Evolutionary conservation across 2,797 vertebrate species (phyloP), one percentile per base, ranked within the genome.

Genomic region (Gambusia yucatana): DNA sequence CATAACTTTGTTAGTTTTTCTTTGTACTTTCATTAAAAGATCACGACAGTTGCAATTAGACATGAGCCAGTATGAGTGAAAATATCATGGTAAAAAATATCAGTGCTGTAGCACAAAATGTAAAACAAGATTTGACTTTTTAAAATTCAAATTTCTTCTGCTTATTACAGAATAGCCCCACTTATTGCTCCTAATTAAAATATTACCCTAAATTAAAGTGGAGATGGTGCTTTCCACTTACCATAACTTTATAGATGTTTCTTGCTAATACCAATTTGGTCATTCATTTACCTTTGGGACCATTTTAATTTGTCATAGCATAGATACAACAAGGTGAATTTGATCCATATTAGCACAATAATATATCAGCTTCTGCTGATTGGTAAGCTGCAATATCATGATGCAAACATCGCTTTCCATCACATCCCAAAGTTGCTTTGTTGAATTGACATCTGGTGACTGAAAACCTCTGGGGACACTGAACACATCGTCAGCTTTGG

Each of bases 1-100:
- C 25, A 25, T 33, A 43, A 52, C 75, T 84, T 79, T 71, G 30
- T 46, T 22, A 75, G 25, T 78, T 67, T 46, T 11, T 57, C 52
- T 46, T 47, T 73, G 76, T 78, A 73, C 65, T 73, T 67, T 28
- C 28, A 71, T 50, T 69, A 33, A 41, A 59, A 76, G 80, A 73
- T 81, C 59, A 72, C 1, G 11, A n/a, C 20, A 52, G 9, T 20
- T 72, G 47, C 3, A 41, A 67, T 67, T 25, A n/a, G 22, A 4
- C 10, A 43, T n/a, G 8, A 25, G 39, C 25, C 25, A 20, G 11
- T 43, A 69, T 43, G 36, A 65, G 8, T 25, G 36, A 67, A 41
- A 41, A 67, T 41, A 25, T 22, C 17, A 22, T 13, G 4, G 36
- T 67, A 14, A 69, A 25, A 25, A 25, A 41, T 43, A 69, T 14